phyloP scores from a whole-genome alignment of 92 coral and sea anemone genomes.

The Scolanthus callimorphus region DNA sequence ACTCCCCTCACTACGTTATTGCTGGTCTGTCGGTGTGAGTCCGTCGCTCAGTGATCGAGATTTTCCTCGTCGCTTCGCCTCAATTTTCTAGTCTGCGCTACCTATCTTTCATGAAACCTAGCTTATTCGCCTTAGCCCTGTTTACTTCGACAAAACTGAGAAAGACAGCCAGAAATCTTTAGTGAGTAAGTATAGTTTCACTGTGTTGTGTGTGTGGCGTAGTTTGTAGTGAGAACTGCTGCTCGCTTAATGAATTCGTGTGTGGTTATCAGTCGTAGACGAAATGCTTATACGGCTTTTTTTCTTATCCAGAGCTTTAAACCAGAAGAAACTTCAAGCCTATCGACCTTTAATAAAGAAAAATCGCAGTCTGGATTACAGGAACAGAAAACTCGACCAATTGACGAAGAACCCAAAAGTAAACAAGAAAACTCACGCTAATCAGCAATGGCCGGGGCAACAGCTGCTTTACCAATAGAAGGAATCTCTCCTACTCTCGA shows the following conservation, averaged over 20 bases:
- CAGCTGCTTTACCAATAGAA: conserved; percentile 85
- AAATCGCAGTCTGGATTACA: not conserved
- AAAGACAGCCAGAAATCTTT: too few species aligned
- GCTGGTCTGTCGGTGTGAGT: conserved; percentile 35
- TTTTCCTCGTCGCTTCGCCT: conserved; percentile 18
- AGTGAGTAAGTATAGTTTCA: too few species aligned
- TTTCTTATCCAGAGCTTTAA: not conserved
- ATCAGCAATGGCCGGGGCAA: conserved; percentile 84
- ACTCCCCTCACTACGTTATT: conserved; percentile 39
- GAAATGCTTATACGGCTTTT: not conserved
- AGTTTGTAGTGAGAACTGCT: not conserved
- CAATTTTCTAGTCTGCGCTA: conserved; percentile 21
- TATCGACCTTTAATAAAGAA: not conserved
- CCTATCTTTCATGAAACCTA: conserved; percentile 2
- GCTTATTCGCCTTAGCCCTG: not conserved
- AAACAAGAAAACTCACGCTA: conserved; percentile 14
- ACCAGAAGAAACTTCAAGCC: not conserved
- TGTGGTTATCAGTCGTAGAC: too few species aligned
- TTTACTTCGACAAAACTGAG: too few species aligned
- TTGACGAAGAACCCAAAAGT: conserved; percentile 1
- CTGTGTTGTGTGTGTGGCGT: not conserved
- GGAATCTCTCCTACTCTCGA: conserved; percentile 69
- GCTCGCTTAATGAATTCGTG: not conserved
- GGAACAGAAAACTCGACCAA: not conserved
- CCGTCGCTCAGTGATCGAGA: conserved; percentile 19